Conservation (phyloP, 2,888 invertebrate genomes). For the Sminthurinus aureus region DNA sequence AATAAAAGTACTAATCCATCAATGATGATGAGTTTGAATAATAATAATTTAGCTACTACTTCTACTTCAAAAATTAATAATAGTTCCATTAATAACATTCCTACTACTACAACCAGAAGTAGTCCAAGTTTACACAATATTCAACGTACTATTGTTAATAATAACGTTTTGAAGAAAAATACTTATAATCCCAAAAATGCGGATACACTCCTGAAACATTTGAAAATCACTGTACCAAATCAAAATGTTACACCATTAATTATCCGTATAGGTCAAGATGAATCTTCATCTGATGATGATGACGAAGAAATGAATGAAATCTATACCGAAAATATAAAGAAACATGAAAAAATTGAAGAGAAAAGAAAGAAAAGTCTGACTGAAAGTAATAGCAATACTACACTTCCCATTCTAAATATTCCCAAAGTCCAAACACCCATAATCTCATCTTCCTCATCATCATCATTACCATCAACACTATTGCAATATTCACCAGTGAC, state of each 20-base stretch:
- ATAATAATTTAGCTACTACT: neutral
- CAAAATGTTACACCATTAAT: constrained; percentile 29
- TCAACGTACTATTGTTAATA: constrained; percentile 34
- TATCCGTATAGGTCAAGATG: constrained; percentile 30
- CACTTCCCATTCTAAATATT: no score
- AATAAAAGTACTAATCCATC: neutral
- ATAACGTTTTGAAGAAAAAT: constrained; percentile 30
- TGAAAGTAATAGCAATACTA: neutral
- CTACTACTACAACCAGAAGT: neutral
- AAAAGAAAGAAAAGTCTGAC: neutral
- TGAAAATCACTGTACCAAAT: constrained; percentile 32
- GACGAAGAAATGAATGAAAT: neutral
- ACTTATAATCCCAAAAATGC: constrained; percentile 19
- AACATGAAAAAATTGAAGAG: neutral
- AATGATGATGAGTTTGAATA: neutral
- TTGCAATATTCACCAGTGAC: neutral
- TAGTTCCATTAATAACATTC: neutral
- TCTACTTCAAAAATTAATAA: neutral
- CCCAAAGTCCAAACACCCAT: neutral
- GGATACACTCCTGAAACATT: constrained; percentile 29
- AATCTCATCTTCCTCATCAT: neutral
- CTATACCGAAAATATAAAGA: neutral
- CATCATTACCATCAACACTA: neutral
- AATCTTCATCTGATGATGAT: constrained; percentile 37
- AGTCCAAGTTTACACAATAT: constrained; percentile 26